Conservation (phyloP, 2,113 vertebrate genomes). For the Platichthys stellatus region DNA sequence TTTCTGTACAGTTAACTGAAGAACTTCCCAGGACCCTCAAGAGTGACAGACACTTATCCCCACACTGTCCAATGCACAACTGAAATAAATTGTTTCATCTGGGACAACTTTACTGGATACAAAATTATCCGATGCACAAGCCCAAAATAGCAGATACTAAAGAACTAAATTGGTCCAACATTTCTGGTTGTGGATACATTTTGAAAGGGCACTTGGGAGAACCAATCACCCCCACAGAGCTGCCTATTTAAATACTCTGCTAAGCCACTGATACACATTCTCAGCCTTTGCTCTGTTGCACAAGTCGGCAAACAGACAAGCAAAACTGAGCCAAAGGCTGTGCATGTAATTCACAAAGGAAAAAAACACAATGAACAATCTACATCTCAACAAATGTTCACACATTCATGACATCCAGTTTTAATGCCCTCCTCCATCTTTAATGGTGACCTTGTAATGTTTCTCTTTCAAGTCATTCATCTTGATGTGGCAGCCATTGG, state of each 20-base stretch:
- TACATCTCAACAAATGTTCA: constrained; percentile 5
- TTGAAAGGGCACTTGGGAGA: constrained; percentile 30
- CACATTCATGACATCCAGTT: constrained; percentile 8
- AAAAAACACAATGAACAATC: constrained; percentile 9
- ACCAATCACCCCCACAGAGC: not conserved
- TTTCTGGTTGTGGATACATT: constrained; percentile 20
- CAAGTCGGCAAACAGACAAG: constrained; percentile 54
- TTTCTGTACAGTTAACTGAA: constrained; percentile 41
- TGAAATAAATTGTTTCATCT: constrained; percentile 28
- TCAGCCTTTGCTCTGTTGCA: constrained; percentile 56
- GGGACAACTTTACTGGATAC: constrained; percentile 29
- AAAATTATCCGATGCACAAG: constrained; percentile 40
- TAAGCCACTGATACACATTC: constrained; percentile 26
- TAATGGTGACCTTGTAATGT: constrained; percentile 39
- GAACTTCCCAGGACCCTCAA: constrained; percentile 29
- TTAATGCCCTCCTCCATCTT: constrained; percentile 44
- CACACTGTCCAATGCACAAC: constrained; percentile 32
- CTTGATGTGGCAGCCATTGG: not conserved
- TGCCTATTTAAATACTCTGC: constrained; percentile 37
- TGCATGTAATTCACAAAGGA: not conserved
- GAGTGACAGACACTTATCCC: constrained; percentile 1
- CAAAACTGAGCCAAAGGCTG: not conserved
- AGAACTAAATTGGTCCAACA: not conserved
- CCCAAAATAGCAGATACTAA: constrained; percentile 2
- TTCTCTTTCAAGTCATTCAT: constrained; percentile 17